Evolutionary conservation across 1,140 invertebrate species (phyloP), one percentile per base, ranked within the genome.

Genomic region (Halyomorpha halys): DNA sequence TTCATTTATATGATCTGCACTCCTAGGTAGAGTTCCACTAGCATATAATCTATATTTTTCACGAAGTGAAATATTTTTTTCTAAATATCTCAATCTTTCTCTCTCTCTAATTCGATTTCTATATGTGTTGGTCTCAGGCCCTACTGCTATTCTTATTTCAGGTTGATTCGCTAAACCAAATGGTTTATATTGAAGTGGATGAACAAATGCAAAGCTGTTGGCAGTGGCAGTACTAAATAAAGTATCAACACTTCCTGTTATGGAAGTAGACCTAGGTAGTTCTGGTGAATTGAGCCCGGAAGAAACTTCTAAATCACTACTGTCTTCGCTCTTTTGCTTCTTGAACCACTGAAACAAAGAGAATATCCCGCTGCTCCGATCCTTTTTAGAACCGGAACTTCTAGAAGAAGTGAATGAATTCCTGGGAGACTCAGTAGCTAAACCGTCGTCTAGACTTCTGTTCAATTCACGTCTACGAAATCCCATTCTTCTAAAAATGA

Each of bases 121-220:
- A 70, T 83, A 82, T 0, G 81, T 81, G 65, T 82, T 79, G 4
- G 81, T 81, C 54, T 80, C 77, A 1, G 82, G 80, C 15, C 75
- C 76, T 5, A 72, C 70, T 19, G 75, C 69, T 63, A 81, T 74
- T 69, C 71, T 68, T 70, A 75, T 72, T 69, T 78, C 67, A 59
- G 75, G 69, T 59, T 70, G 68, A 21, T 70, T 69, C 45, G 70
- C 68, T 49, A 74, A 65, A 45, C 74, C 68, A 70, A 74, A 71
- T 71, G 80, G 77, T 49, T 73, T 70, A 69, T 80, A 80, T 30
- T 74, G 71, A 21, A 73, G 72, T 4, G 82, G 80, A n/a, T 77
- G 72, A 59, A 84, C 72, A 70, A 85, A 88, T 9, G 84, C 81
- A 72, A 89, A 88, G 69, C 85, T 87, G 9, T 78, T 81, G 0